Evolutionary conservation across 1,140 invertebrate species (phyloP).

Genomic region (Temnothorax nylanderi): DNA sequence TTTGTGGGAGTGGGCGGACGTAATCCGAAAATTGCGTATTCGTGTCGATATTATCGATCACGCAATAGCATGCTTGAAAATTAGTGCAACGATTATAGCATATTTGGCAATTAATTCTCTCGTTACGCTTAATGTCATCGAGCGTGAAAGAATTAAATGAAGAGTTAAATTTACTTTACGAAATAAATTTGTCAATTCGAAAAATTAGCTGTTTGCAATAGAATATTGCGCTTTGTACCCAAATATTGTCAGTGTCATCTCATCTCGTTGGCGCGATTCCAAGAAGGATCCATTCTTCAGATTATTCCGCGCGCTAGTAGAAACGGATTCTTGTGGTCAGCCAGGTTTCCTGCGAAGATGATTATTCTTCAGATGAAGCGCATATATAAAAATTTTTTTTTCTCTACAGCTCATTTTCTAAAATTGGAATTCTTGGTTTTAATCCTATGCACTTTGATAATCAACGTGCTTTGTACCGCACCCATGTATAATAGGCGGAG

Average conservation of each 20-base stretch:
- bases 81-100: not conserved
- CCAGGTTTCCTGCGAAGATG: constrained; percentile 14
- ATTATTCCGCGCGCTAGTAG: constrained; percentile 4
- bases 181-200: not conserved
- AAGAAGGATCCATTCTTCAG: not conserved
- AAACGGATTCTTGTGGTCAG: constrained; percentile 22
- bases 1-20: not conserved
- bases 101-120: not conserved
- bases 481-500: not conserved
- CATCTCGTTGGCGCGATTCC: not conserved
- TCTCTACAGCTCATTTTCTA: not conserved
- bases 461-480: not conserved
- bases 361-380: not conserved
- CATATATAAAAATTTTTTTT: not conserved
- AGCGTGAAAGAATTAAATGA: not conserved
- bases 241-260: not conserved
- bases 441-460: not conserved
- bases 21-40: not conserved
- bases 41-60: not conserved
- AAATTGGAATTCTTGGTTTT: not conserved
- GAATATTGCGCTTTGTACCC: not conserved
- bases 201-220: not conserved
- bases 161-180: not conserved
- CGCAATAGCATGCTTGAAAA: not conserved
- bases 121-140: not conserved